A percentile compares a stretch with the other conserved stretches of the same genome.
phyloP scores from a whole-genome alignment of 1,140 invertebrate species.

The Sesamia nonagrioides region DNA sequence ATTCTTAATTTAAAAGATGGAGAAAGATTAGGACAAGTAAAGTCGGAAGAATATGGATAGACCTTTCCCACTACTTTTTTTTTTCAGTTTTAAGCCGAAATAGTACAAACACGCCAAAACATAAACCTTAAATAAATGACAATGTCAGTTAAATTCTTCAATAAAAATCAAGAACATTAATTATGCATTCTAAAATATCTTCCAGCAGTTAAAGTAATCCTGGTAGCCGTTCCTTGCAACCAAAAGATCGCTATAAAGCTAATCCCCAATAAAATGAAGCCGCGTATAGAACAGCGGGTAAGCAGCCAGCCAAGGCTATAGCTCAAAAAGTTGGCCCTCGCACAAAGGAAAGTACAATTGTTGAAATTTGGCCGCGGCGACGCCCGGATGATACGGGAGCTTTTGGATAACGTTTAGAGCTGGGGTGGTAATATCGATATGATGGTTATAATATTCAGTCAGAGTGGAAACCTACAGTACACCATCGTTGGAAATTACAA shows the following conservation, averaged over 20 bases:
- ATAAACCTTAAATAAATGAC: neutral
- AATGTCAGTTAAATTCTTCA: neutral
- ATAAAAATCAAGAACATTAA: neutral
- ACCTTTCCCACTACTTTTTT: no score
- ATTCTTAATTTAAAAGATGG: no score
- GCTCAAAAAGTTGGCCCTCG: constrained; percentile 72
- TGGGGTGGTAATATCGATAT: constrained; percentile 10
- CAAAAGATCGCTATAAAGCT: constrained; percentile 16
- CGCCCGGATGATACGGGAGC: neutral
- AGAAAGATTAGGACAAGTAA: no score
- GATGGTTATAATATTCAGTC: neutral
- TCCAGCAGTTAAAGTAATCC: neutral
- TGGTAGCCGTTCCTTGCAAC: neutral
- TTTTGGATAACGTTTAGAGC: constrained; percentile 10
- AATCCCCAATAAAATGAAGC: constrained; percentile 35
- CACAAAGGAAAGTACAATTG: constrained; percentile 64
- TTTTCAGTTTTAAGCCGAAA: no score
- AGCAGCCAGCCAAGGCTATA: constrained; percentile 54
- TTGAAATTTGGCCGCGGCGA: constrained; percentile 66
- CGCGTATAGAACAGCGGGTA: constrained; percentile 21
- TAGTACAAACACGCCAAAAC: neutral
- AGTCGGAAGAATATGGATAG: no score
- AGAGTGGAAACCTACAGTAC: no score
- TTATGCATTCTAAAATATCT: neutral
- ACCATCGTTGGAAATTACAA: no score